Evolutionary conservation across 1,140 invertebrate genomes (phyloP).

Genomic region (Microvelia longipes): DNA sequence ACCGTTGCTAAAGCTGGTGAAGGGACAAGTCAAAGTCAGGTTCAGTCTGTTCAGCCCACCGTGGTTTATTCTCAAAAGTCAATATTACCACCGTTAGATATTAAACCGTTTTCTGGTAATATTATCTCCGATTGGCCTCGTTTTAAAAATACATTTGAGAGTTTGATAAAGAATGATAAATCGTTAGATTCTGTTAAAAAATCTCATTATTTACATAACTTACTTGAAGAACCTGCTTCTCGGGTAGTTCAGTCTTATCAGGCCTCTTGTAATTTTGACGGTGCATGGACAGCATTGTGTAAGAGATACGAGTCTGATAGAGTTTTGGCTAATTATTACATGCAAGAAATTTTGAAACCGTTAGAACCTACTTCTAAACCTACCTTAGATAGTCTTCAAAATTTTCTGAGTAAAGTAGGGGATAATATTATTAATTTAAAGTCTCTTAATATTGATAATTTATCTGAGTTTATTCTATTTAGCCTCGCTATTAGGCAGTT

Average conservation of each 20-base stretch:
- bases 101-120: neutral
- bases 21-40: too few species aligned
- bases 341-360: neutral
- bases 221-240: neutral
- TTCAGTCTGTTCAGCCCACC: too few species aligned
- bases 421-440: neutral
- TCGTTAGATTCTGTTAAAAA: neutral
- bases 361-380: neutral
- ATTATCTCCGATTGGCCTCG: neutral
- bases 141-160: neutral
- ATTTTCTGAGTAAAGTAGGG: neutral
- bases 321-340: neutral
- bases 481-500: neutral
- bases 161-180: neutral
- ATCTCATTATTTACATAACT: neutral
- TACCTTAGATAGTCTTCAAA: neutral
- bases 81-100: neutral
- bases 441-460: neutral
- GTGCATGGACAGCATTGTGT: neutral
- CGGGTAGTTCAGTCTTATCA: neutral
- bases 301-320: neutral
- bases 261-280: neutral
- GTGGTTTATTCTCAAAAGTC: too few species aligned
- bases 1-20: too few species aligned
- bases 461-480: neutral